Evolutionary conservation across 2,113 vertebrate genomes (phyloP), one percentile per base, ranked within the genome.

Genomic region (Zosterops japonicus): DNA sequence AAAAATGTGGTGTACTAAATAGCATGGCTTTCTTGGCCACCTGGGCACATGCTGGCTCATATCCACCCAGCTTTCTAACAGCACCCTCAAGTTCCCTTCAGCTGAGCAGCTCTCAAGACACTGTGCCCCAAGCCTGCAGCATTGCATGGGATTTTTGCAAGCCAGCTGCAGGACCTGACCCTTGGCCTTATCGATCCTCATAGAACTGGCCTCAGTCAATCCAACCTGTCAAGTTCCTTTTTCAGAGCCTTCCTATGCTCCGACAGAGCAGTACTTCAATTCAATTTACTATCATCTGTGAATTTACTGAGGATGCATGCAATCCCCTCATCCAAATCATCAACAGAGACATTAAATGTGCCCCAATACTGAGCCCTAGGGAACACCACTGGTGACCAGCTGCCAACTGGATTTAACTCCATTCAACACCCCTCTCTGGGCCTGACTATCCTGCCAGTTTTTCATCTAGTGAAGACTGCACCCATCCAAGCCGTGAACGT

Each of bases 161-260:
- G 2, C 28, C 53, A 68, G 0, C 8, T n/a, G 28, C n/a, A 46
- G 46, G 28, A 67, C 23, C 27, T 23, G 14, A 65, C 18, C 28
- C n/a, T n/a, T 41, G 46, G 60, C 28, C 29, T 68, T 53, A 35
- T 35, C 0, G 1, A 74, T 52, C 33, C 23, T 52, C 15, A 44
- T 9, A 18, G 8, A 67, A n/a, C 10, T 29, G 33, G 11, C 17
- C 39, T 60, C 77, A 74, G 53, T 13, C 52, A 53, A 44, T 25
- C 23, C 33, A 46, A 29, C 19, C 15, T 46, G 28, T 21, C 0
- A 0, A 53, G 28, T 8, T 75, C 28, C 52, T 33, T 46, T 28
- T 39, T 27, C 28, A 53, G 28, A 82, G 13, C 46, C 15, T 59
- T 59, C 33, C 36, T 57, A 23, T 0, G 0, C 9, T 33, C 11